Percentiles rank a stretch among this genome's conserved stretches.
Conservation (phyloP, 2,888 invertebrate species). For the Eremobia ochroleuca region DNA sequence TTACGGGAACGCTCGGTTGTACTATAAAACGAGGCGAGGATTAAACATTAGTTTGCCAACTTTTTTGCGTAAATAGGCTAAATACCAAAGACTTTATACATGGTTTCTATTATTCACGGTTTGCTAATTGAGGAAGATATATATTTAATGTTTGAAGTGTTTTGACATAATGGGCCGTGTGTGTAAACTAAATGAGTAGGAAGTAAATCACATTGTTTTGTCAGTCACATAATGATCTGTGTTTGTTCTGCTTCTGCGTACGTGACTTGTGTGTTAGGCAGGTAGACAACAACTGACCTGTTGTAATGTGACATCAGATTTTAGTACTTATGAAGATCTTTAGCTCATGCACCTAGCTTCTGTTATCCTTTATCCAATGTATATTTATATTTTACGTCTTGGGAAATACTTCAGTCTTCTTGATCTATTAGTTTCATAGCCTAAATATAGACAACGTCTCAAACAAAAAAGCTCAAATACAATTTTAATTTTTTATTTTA, state of each 20-base stretch:
- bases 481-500: not conserved
- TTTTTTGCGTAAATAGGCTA: conserved; percentile 13
- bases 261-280: conserved; percentile 7
- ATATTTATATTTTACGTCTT: too few species aligned
- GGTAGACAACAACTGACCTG: not conserved
- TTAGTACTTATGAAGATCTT: not conserved
- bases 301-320: not conserved
- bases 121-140: conserved; percentile 20
- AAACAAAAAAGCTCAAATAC: too few species aligned
- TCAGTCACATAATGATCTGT: conserved; percentile 9
- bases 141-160: conserved; percentile 5
- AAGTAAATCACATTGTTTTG: not conserved
- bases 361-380: not conserved
- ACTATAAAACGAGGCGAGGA: conserved; percentile 58
- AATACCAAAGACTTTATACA: not conserved
- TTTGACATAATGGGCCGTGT: not conserved
- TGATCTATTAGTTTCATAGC: not conserved
- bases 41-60: conserved; percentile 46
- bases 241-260: conserved; percentile 12
- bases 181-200: conserved; percentile 11
- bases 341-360: not conserved
- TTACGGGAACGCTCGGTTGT: conserved; percentile 68
- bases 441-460: too few species aligned
- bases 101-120: conserved; percentile 3
- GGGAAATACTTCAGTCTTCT: not conserved